These are phyloP conservation scores for Holacanthus passer DNA, from an alignment of 2,113 vertebrate genomes.

Conservation along the genomic window DNA sequence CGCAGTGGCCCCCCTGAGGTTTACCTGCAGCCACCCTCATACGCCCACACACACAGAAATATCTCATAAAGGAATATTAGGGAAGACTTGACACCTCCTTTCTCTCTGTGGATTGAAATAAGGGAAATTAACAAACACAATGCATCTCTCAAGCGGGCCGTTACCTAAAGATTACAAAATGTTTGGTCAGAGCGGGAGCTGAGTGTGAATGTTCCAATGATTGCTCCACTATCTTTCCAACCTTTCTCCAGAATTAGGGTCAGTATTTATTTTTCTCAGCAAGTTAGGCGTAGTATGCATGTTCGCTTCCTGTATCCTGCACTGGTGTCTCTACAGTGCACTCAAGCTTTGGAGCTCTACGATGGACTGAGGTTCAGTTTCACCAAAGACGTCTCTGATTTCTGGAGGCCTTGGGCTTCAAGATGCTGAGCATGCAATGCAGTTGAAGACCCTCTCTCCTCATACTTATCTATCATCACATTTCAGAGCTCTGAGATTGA, in stretches of 20 bases:
- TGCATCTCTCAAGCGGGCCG: neutral
- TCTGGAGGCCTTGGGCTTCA: neutral
- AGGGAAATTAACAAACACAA: constrained; percentile 7
- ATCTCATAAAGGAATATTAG: constrained; percentile 48
- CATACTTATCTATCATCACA: too few species aligned
- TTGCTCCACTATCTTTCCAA: neutral
- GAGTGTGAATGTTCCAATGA: neutral
- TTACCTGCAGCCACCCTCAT: constrained; percentile 29
- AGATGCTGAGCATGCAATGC: neutral
- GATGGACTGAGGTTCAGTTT: neutral
- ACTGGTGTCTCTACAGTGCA: neutral
- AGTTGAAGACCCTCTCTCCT: neutral
- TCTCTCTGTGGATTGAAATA: constrained; percentile 28
- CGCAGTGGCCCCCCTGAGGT: constrained; percentile 22
- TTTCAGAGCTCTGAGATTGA: too few species aligned
- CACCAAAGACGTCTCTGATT: neutral
- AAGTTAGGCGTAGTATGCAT: neutral
- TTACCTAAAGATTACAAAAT: constrained; percentile 16
- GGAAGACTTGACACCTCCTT: neutral
- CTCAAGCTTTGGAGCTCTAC: neutral
- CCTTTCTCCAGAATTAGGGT: constrained; percentile 1
- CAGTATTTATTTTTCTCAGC: neutral
- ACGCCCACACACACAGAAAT: neutral
- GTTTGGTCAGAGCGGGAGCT: constrained; percentile 1
- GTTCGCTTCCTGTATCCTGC: neutral